Conservation (phyloP, 2,113 vertebrate genomes). For the Nymphicus hollandicus region DNA sequence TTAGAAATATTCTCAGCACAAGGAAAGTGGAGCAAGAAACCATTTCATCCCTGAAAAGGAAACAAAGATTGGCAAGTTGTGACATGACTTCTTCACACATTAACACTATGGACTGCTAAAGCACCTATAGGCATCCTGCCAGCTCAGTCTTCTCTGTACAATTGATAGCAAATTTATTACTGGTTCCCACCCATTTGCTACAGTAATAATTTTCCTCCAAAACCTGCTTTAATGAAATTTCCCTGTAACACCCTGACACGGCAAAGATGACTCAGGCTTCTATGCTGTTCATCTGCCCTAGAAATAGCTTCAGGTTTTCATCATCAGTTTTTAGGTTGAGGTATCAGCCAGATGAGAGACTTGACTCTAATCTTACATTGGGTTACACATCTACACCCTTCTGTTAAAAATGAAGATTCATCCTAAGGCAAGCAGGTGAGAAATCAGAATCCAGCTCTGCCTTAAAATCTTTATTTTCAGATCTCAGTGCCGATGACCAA, state of each 20-base stretch:
- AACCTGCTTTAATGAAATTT: not conserved
- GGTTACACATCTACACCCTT: not conserved
- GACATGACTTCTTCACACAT: not conserved
- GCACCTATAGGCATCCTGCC: not conserved
- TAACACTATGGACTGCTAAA: not conserved
- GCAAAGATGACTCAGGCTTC: not conserved
- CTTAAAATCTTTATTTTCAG: not conserved
- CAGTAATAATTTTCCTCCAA: rapidly evolving
- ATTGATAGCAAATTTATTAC: not conserved
- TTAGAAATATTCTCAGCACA: not conserved
- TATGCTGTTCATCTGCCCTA: not conserved
- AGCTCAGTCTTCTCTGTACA: not conserved
- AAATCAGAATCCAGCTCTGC: not conserved
- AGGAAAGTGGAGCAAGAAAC: not conserved
- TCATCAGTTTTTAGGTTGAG: not conserved
- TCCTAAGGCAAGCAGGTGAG: not conserved
- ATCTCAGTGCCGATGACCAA: not conserved
- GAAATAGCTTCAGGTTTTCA: not conserved
- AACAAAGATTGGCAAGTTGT: not conserved
- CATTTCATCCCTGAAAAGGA: not conserved
- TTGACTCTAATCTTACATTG: not conserved
- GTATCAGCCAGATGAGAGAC: not conserved
- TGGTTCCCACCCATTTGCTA: not conserved
- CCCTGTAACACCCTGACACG: not conserved
- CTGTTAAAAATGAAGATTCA: not conserved